Evolutionary conservation across 2,113 vertebrate species (phyloP).

Genomic region (Pagrus major): DNA sequence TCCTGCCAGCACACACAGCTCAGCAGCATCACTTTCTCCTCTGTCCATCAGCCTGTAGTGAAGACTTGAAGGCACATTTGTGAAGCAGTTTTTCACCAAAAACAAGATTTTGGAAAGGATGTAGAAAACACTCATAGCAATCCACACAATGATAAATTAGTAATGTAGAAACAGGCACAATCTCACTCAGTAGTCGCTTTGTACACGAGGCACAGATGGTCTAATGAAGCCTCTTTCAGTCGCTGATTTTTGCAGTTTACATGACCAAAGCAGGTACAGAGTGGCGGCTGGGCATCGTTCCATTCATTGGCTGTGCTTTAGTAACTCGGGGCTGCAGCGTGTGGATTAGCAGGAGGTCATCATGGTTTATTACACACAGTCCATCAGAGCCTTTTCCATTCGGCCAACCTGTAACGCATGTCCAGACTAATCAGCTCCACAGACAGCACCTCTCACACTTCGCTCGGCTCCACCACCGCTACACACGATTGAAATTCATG

Average conservation of each 20-base stretch:
- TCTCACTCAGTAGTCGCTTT: neutral
- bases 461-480: conserved; percentile 8
- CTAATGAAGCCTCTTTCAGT: neutral
- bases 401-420: conserved; percentile 19
- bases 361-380: conserved; percentile 53
- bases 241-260: neutral
- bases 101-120: too few species aligned
- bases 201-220: neutral
- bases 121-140: too few species aligned
- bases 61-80: neutral
- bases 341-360: conserved; percentile 54
- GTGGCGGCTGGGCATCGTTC: conserved; percentile 1
- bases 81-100: neutral
- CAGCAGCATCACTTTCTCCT: too few species aligned
- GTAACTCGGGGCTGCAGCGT: conserved; percentile 17
- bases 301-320: neutral
- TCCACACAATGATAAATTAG: neutral
- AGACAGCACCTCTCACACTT: conserved; percentile 37
- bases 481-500: conserved; percentile 42
- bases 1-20: too few species aligned
- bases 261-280: neutral
- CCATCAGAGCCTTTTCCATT: conserved; percentile 52
- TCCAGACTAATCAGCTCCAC: conserved; percentile 50
- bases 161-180: neutral
- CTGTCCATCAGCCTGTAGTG: neutral